Percentiles rank a stretch among this genome's conserved stretches.
Conservation (phyloP, 1,140 invertebrate genomes). For the Vanessa atalanta region DNA sequence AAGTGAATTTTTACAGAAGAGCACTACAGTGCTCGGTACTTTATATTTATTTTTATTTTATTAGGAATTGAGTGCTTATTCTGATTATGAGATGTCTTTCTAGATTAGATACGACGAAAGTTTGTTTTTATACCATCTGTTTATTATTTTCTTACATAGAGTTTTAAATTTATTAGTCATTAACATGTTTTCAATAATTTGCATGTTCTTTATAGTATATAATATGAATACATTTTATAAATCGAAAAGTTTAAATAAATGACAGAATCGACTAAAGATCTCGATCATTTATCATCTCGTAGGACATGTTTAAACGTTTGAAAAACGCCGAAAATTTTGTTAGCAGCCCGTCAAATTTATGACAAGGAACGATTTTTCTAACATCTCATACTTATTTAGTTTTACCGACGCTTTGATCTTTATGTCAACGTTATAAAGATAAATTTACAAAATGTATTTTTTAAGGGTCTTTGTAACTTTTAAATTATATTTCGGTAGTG, state of each 20-base stretch:
- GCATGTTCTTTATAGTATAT: not conserved
- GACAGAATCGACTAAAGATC: conserved; percentile 18
- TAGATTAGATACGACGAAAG: no score
- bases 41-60: no score
- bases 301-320: conserved; percentile 37
- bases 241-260: conserved; percentile 16
- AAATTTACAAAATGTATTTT: conserved; percentile 9
- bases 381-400: conserved; percentile 11
- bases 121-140: no score
- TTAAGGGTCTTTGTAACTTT: conserved; percentile 28
- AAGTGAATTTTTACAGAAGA: not conserved
- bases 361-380: conserved; percentile 49
- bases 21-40: not conserved
- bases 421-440: conserved; percentile 10
- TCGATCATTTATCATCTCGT: conserved; percentile 37
- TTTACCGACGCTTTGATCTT: not conserved
- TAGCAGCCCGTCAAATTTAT: conserved; percentile 40
- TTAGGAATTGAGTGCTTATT: no score
- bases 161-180: no score
- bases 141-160: no score
- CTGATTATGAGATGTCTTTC: no score
- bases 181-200: no score
- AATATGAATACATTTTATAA: not conserved
- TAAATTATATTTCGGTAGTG: conserved; percentile 37
- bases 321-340: conserved; percentile 43